phyloP scores from a whole-genome alignment of 2,888 invertebrate genomes.

The Gandaritis pyraliata region DNA sequence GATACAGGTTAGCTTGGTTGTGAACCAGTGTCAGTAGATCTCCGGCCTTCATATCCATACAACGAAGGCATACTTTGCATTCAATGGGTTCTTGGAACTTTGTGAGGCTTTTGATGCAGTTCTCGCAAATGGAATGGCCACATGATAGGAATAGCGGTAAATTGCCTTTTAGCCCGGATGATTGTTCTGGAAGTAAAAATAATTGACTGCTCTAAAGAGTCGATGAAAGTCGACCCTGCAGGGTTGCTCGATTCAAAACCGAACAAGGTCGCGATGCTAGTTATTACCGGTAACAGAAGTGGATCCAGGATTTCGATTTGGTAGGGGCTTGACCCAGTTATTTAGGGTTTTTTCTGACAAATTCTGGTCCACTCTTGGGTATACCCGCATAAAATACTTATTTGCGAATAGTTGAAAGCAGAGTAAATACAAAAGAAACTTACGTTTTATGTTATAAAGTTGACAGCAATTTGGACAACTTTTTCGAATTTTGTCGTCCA shows the following conservation, averaged over 20 bases:
- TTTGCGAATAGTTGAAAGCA: no score
- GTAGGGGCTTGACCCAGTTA: no score
- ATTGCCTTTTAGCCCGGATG: constrained; percentile 55
- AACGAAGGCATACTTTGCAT: constrained; percentile 77
- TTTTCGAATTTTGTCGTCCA: constrained; percentile 65
- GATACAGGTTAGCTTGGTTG: constrained; percentile 55
- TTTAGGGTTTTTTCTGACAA: no score
- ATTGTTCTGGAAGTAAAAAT: constrained; percentile 45
- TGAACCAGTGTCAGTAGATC: constrained; percentile 49
- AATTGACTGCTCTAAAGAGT: background rate
- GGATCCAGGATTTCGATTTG: no score
- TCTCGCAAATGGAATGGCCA: constrained; percentile 88
- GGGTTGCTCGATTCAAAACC: no score
- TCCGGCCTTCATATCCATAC: constrained; percentile 54
- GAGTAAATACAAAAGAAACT: constrained; percentile 49
- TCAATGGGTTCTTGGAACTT: constrained; percentile 71
- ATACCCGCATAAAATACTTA: no score
- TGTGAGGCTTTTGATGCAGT: constrained; percentile 78
- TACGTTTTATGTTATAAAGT: constrained; percentile 65
- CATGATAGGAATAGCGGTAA: constrained; percentile 86
- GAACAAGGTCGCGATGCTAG: no score
- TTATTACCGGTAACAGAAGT: no score
- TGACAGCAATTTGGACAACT: constrained; percentile 76
- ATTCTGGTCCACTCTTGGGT: no score
- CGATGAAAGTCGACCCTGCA: background rate